Base-by-base conservation (phyloP, 2,888 invertebrate species). In the Abrostola triplasia region DNA sequence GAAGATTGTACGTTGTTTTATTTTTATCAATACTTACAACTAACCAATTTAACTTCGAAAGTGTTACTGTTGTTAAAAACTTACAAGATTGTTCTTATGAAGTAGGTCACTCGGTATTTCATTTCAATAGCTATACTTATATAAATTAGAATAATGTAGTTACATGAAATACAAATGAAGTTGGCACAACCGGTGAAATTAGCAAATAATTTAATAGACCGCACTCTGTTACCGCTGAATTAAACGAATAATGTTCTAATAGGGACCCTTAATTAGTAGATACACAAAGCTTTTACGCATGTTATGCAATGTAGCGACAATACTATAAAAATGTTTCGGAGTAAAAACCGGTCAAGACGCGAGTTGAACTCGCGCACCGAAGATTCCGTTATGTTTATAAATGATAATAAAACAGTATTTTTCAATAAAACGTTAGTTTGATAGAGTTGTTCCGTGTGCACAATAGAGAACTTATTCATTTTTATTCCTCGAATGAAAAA, bases 161-260 rank as follows among this genome's bases (percentile, higher is more conserved):
- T 70, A 74, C 59, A 53, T 64, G 64, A 75, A 77, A 73, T 71
- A 78, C 77, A 75, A 80, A 79, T 71, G 64, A 76, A 77, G 66
- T 77, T 74, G 64, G 61, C 40, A 68, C 76, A 73, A 62, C 73
- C 75, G 80, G 76, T 79, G 77, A 83, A 84, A 84, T 83, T 77
- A 76, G 66, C 67, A 79, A 81, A 77, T 83, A 81, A 83, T 84
- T 80, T 79, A 73, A 81, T 75, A 69, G 66, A 80, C 80, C 74
- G 75, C 83, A 81, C 77, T 77, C 79, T 79, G 73, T 76, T 73
- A 67, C 75, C 71, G 59, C 64, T 56, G 64, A 74, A 82, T 78
- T 79, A 75, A 70, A 71, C 65, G 63, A 73, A 76, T 69, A 70
- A 63, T 12, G 51, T 68, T 68, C 36, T 51, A 65, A 67, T 72